Evolutionary conservation across 2,888 invertebrate species (phyloP), one percentile per base, ranked within the genome.

Genomic region (Girardia tigrina): DNA sequence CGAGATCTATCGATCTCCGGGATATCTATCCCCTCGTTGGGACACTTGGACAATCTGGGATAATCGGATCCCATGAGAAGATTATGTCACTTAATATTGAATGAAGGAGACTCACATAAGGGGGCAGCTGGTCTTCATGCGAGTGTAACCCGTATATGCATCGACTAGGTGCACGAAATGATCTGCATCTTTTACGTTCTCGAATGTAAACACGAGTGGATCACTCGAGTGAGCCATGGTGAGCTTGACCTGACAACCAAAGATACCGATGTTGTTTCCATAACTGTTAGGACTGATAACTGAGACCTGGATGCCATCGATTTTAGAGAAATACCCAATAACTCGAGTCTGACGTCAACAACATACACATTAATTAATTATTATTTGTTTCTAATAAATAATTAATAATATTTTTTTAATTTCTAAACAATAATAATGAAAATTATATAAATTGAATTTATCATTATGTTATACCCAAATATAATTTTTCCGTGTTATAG

Each of bases 171-270:
- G 70, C 20, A 26, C n/a, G 8, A 26, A 23, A 8, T 70, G 70
- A 70, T 70, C 70, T 12, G 70, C 70, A 70, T 26, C 70, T 20
- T 70, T 8, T 20, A 70, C 12, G 6, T 70, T 6, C 20, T 70
- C 70, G n/a, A 70, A 70, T 70, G 70, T 70, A 26, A 70, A 70
- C 23, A 26, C 26, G 6, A 70, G 70, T 14, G 70, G 70, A 70
- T 70, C 70, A 70, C 23, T 26, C 6, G 23, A 20, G 8, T 70
- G 23, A 8, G 20, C n/a, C 70, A 70, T 20, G 23, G 26, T 70
- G 6, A 70, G n/a, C 20, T 70, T 70, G 6, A 70, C 70, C 8
- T 70, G 70, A 20, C 70, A 70, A n/a, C 8, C 70, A n/a, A n/a
- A n/a, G n/a, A n/a, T n/a, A n/a, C n/a, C n/a, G n/a, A n/a, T n/a